Evolutionary conservation across 2,113 vertebrate species (phyloP).

Genomic region (Calyptommatus sinebrachiatus): DNA sequence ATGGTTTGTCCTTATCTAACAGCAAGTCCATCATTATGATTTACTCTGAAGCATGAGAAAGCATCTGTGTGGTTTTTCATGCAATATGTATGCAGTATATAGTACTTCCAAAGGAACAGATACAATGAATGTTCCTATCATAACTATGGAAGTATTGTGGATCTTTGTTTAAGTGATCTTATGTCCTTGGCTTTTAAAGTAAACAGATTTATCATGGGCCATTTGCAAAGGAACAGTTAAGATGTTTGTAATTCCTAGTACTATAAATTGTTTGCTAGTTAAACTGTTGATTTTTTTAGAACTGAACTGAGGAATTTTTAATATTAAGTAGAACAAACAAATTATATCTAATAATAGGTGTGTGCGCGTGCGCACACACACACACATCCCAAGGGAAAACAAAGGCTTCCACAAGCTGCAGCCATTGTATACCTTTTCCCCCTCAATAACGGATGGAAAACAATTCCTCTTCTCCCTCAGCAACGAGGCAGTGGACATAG

Average conservation of each 20-base stretch:
- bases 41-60: background rate
- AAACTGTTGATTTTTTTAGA: background rate
- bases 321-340: no score
- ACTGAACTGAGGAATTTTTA: background rate
- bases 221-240: background rate
- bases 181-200: background rate
- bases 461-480: no score
- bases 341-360: no score
- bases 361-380: no score
- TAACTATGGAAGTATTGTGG: no score
- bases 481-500: no score
- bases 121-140: background rate
- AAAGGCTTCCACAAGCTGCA: no score
- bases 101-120: background rate
- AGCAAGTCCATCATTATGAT: background rate
- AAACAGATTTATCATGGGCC: background rate
- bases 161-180: background rate
- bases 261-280: background rate
- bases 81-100: background rate
- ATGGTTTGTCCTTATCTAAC: no score
- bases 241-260: background rate
- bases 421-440: no score
- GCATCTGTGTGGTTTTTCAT: background rate
- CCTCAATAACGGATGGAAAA: no score
- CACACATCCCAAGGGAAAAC: no score